A percentile compares a stretch with the other conserved stretches of the same genome.
Conservation (phyloP, 2,797 vertebrate genomes). For the Glossophaga mutica region DNA sequence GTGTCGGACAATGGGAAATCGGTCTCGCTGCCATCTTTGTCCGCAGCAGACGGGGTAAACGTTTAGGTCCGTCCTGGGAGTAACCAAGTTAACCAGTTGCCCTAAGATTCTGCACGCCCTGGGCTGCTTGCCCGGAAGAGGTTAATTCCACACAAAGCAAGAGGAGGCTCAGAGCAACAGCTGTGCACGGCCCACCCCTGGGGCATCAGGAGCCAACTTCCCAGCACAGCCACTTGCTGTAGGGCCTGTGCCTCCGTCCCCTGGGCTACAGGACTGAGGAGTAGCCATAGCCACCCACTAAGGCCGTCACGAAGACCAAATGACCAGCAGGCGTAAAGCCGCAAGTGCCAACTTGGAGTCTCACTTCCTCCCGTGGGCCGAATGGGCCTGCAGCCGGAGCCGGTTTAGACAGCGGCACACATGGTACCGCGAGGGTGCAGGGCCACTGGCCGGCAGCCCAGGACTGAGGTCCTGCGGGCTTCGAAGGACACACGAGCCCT, state of each 20-base stretch:
- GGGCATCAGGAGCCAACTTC: neutral
- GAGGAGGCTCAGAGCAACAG: neutral
- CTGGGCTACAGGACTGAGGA: neutral
- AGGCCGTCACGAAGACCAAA: neutral
- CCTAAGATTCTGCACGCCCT: neutral
- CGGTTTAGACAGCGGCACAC: neutral
- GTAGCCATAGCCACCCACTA: neutral
- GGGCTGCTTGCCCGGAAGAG: slow-evolving; percentile 41
- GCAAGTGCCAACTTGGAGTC: neutral
- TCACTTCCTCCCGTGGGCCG: neutral
- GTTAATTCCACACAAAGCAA: slow-evolving; percentile 17
- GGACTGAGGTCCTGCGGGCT: neutral
- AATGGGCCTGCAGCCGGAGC: neutral
- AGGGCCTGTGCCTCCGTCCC: neutral
- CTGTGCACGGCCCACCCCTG: neutral
- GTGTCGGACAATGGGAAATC: neutral
- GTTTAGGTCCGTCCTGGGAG: neutral
- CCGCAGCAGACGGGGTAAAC: neutral
- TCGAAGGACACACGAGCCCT: neutral
- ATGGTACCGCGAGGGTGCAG: neutral
- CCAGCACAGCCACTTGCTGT: neutral
- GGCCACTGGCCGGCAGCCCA: neutral
- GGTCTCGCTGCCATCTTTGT: slow-evolving; percentile 21
- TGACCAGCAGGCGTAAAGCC: neutral
- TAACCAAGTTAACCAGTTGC: neutral